phyloP scores from a whole-genome alignment of 2,888 invertebrate genomes.

The Ophion ellenae region DNA sequence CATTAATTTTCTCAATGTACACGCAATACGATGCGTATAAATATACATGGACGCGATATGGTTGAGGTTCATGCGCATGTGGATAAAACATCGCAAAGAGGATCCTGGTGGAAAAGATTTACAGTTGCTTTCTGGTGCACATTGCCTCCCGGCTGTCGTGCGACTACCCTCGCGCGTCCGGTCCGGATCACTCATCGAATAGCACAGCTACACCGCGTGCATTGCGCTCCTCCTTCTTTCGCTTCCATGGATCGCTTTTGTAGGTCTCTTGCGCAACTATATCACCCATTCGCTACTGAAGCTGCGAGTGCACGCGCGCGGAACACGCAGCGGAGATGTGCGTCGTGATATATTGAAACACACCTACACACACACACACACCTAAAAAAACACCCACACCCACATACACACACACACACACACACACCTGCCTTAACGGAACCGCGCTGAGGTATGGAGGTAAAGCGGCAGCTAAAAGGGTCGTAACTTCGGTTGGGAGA shows the following conservation, averaged over 20 bases:
- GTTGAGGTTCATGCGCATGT: background rate
- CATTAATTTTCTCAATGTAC: constrained; percentile 52
- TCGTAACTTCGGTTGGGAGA: background rate
- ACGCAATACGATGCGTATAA: background rate
- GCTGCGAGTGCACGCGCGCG: constrained; percentile 5
- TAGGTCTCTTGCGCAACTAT: background rate
- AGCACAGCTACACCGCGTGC: background rate
- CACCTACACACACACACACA: background rate
- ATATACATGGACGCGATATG: background rate
- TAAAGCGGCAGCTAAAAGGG: background rate
- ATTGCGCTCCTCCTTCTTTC: background rate
- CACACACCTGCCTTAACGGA: background rate
- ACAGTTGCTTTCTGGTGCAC: constrained; percentile 66
- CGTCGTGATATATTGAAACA: background rate
- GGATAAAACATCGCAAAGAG: constrained; percentile 37
- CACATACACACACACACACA: background rate
- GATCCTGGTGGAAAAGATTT: constrained; percentile 62
- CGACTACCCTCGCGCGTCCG: constrained; percentile 61
- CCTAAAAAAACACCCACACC: too few relatives aligned
- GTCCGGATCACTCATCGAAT: constrained; percentile 5
- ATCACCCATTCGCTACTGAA: constrained; percentile 18
- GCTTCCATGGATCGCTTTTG: background rate
- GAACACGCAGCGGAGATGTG: background rate
- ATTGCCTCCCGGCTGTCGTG: constrained; percentile 67
- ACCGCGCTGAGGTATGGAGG: background rate